These are phyloP conservation scores for Acleris literana DNA, from an alignment of 2,888 invertebrate species.

Conservation along the genomic window DNA sequence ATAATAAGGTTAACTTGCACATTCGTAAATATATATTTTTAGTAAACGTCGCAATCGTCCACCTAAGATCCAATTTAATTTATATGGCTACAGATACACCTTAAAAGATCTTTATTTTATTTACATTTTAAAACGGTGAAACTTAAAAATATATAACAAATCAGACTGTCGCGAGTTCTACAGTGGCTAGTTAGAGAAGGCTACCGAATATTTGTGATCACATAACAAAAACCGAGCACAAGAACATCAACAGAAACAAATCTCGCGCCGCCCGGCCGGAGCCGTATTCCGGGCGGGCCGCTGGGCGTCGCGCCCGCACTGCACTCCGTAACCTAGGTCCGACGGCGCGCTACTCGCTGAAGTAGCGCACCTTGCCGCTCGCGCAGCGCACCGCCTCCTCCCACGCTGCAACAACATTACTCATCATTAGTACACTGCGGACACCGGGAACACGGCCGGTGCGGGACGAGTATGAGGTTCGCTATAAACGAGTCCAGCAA, in stretches of 20 bases:
- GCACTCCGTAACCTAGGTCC: not conserved
- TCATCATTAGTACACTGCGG: too few species aligned
- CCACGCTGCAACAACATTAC: constrained; percentile 85
- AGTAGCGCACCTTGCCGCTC: constrained; percentile 75
- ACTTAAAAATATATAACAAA: constrained; percentile 83
- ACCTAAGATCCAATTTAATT: constrained; percentile 28
- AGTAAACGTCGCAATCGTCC: constrained; percentile 23
- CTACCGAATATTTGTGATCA: constrained; percentile 74
- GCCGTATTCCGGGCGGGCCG: constrained; percentile 4
- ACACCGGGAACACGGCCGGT: too few species aligned
- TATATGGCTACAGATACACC: constrained; percentile 60
- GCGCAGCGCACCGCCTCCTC: constrained; percentile 86
- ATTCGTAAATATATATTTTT: constrained; percentile 29
- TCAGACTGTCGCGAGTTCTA: constrained; percentile 56
- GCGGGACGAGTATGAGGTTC: too few species aligned
- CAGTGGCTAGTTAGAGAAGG: constrained; percentile 72
- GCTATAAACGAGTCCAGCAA: too few species aligned
- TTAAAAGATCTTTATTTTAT: constrained; percentile 72
- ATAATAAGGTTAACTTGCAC: constrained; percentile 36
- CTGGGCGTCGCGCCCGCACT: constrained; percentile 1
- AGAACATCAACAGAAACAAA: constrained; percentile 77
- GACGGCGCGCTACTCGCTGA: constrained; percentile 72
- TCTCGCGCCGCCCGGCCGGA: constrained; percentile 49
- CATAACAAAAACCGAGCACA: constrained; percentile 75
- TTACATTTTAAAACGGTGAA: constrained; percentile 73